Evolutionary conservation across 2,113 vertebrate species (phyloP).

Genomic region (Corydoras sp.): DNA sequence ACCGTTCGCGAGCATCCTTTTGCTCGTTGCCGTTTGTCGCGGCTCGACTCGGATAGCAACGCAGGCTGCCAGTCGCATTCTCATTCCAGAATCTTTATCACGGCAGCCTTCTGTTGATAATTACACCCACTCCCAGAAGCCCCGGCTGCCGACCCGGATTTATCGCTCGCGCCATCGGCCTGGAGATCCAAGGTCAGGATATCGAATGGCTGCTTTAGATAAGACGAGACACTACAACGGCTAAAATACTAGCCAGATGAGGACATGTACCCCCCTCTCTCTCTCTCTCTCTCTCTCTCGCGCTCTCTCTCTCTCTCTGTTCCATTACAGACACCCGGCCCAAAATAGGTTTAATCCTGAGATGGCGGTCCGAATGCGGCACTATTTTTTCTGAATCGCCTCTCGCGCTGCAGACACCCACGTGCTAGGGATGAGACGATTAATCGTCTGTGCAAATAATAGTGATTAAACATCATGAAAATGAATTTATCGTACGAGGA

Average conservation of each 20-base stretch:
- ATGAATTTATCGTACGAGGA: too few relatives aligned
- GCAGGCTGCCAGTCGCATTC: conserved; percentile 46
- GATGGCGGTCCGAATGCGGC: conserved; percentile 54
- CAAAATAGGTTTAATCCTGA: conserved; percentile 60
- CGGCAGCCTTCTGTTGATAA: conserved; percentile 60
- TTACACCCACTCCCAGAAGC: conserved; percentile 47
- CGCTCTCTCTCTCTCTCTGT: conserved; percentile 52
- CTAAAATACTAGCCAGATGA: conserved; percentile 41
- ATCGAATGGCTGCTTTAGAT: conserved; percentile 48
- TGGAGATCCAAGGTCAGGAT: conserved; percentile 57
- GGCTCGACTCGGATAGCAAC: conserved; percentile 43
- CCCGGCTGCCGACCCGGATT: conserved; percentile 45
- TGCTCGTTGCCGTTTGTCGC: conserved; percentile 21
- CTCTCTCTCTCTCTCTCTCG: conserved; percentile 34
- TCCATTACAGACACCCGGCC: conserved; percentile 50
- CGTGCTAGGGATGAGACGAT: conserved; percentile 57
- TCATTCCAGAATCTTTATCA: conserved; percentile 57
- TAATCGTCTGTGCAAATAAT: too few relatives aligned
- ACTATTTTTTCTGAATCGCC: conserved; percentile 47
- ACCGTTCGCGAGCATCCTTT: conserved; percentile 34
- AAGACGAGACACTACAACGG: conserved; percentile 51
- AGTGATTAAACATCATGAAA: too few relatives aligned
- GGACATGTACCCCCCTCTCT: background rate
- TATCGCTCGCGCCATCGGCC: conserved; percentile 54
- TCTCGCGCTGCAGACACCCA: conserved; percentile 44